These are phyloP conservation scores for Danio aesculapii DNA, from an alignment of 2,797 vertebrate genomes.

Conservation along the genomic window DNA sequence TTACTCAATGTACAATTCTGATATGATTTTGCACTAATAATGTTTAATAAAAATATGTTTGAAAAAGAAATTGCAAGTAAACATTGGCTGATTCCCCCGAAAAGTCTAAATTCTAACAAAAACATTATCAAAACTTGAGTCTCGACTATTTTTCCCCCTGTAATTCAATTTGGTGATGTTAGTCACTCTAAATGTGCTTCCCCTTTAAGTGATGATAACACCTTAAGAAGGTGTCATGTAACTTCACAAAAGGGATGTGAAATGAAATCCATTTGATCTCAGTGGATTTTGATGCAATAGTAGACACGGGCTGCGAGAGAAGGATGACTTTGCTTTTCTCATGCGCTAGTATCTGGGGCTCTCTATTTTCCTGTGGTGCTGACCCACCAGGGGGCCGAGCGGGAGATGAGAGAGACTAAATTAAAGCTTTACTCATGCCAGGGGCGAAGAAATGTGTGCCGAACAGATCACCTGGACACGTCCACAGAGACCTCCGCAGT, in stretches of 20 bases:
- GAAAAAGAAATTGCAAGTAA: not conserved
- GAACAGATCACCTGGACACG: constrained; percentile 28
- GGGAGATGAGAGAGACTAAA: constrained; percentile 46
- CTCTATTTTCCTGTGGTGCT: constrained; percentile 14
- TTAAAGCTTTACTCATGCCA: constrained; percentile 48
- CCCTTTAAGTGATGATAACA: constrained; percentile 17
- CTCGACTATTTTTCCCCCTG: not conserved
- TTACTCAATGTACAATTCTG: no score
- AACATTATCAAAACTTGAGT: not conserved
- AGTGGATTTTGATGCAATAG: constrained; percentile 46
- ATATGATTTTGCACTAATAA: no score
- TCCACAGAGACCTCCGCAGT: constrained; percentile 5
- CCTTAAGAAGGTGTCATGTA: constrained; percentile 15
- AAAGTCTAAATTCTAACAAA: not conserved
- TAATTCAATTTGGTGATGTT: not conserved
- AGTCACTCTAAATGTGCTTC: not conserved
- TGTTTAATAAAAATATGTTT: no score
- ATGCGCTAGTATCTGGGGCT: constrained; percentile 10
- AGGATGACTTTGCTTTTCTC: constrained; percentile 26
- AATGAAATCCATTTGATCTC: constrained; percentile 47
- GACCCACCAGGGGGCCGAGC: constrained; percentile 33
- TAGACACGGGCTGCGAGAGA: constrained; percentile 19
- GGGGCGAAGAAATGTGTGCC: constrained; percentile 15
- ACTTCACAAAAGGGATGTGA: constrained; percentile 24
- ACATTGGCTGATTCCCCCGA: not conserved